phyloP scores from a whole-genome alignment of 2,888 invertebrate species.

The Oasisia sp. region DNA sequence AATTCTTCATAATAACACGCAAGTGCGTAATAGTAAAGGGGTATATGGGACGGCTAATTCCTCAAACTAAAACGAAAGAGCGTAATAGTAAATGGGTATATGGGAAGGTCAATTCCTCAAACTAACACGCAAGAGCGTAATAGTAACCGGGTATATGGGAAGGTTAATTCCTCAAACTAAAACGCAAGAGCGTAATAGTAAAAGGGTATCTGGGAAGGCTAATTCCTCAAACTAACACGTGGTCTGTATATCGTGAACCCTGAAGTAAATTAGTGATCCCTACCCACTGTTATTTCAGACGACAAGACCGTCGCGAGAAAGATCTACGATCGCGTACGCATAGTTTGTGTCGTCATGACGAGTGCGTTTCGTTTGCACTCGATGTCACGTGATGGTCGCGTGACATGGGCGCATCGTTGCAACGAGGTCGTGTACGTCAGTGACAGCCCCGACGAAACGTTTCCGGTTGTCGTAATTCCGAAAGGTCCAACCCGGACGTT shows the following conservation, averaged over 20 bases:
- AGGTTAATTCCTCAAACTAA: too few relatives aligned
- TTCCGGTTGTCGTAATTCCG: not conserved
- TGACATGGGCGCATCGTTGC: conserved; percentile 92
- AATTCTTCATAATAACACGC: too few relatives aligned
- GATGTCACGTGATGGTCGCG: conserved; percentile 90
- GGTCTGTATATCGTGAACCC: not conserved
- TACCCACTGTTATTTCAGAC: conserved; percentile 34
- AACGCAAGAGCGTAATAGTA: too few relatives aligned
- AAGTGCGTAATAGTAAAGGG: too few relatives aligned
- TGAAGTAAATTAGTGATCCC: not conserved
- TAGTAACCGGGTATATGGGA: too few relatives aligned
- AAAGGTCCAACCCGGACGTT: not conserved
- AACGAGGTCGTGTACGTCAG: conserved; percentile 46
- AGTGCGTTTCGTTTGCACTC: conserved; percentile 87
- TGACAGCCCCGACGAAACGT: not conserved
- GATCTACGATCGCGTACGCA: conserved; percentile 80
- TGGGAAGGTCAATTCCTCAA: too few relatives aligned
- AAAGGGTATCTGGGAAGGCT: too few relatives aligned
- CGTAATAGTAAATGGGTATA: too few relatives aligned
- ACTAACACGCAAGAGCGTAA: too few relatives aligned
- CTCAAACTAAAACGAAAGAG: too few relatives aligned
- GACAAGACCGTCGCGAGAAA: conserved; percentile 56
- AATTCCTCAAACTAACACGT: too few relatives aligned
- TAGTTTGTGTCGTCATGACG: conserved; percentile 98
- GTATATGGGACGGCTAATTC: too few relatives aligned